These are phyloP conservation scores for Norana najaformis DNA, from an alignment of 2,888 invertebrate species.

Conservation along the genomic window DNA sequence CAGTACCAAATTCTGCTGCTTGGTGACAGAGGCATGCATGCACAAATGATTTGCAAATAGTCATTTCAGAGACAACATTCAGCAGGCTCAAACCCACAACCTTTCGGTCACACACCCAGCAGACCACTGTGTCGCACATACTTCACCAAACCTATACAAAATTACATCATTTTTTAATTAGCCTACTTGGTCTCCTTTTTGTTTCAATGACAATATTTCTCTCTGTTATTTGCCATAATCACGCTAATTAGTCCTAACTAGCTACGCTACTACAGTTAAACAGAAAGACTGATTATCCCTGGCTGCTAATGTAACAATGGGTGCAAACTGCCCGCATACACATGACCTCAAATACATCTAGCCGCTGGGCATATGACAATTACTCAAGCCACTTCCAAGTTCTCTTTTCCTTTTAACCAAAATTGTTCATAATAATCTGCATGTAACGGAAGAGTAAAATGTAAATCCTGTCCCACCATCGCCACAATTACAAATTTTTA, in stretches of 20 bases:
- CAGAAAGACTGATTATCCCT: neutral
- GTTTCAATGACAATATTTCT: neutral
- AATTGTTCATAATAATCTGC: neutral
- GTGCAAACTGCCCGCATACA: neutral
- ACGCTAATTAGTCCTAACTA: neutral
- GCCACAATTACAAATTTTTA: too few species aligned
- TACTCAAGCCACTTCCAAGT: neutral
- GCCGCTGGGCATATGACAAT: neutral
- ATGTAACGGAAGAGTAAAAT: neutral
- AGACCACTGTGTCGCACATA: too few species aligned
- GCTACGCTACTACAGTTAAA: neutral
- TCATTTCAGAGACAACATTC: too few species aligned
- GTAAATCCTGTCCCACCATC: too few species aligned
- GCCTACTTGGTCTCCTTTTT: neutral
- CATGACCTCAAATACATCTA: neutral
- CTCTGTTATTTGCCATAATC: neutral
- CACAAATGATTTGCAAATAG: too few species aligned
- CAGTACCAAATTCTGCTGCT: too few species aligned
- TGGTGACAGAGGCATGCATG: too few species aligned
- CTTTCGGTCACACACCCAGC: too few species aligned
- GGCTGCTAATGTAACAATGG: neutral
- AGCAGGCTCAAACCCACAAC: too few species aligned
- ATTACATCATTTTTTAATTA: too few species aligned
- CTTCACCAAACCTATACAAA: too few species aligned
- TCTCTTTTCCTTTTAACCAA: neutral